Evolutionary conservation across 2,113 vertebrate genomes (phyloP).

Genomic region (Donacobius atricapilla): DNA sequence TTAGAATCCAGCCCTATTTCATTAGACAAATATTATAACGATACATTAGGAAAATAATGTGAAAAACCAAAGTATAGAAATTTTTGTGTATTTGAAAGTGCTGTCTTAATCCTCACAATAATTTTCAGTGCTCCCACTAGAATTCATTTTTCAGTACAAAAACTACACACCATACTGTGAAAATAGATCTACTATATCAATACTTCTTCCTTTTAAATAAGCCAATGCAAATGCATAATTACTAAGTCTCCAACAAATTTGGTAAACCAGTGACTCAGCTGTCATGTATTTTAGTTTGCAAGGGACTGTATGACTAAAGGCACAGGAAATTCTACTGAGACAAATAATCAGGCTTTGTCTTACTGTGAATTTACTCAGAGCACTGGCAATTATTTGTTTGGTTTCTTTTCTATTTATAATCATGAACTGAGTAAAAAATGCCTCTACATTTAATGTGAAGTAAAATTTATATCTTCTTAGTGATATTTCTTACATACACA

Average conservation of each 20-base stretch:
- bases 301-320: neutral
- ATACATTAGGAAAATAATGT: neutral
- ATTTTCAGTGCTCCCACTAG: neutral
- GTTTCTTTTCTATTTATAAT: neutral
- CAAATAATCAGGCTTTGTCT: neutral
- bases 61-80: neutral
- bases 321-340: neutral
- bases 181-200: neutral
- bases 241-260: neutral
- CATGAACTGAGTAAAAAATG: neutral
- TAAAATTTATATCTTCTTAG: neutral
- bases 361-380: neutral
- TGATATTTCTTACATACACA: neutral
- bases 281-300: neutral
- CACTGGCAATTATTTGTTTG: neutral
- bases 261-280: neutral
- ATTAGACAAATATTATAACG: neutral
- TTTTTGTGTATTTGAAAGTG: neutral
- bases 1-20: neutral
- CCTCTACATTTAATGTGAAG: neutral
- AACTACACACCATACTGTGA: neutral
- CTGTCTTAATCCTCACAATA: neutral
- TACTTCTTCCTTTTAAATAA: constrained; percentile 3
- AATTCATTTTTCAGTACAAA: neutral
- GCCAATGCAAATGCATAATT: neutral